Percentiles rank a stretch among this genome's conserved stretches.
phyloP scores from a whole-genome alignment of 2,113 vertebrate genomes.

The Gobiocypris rarus region DNA sequence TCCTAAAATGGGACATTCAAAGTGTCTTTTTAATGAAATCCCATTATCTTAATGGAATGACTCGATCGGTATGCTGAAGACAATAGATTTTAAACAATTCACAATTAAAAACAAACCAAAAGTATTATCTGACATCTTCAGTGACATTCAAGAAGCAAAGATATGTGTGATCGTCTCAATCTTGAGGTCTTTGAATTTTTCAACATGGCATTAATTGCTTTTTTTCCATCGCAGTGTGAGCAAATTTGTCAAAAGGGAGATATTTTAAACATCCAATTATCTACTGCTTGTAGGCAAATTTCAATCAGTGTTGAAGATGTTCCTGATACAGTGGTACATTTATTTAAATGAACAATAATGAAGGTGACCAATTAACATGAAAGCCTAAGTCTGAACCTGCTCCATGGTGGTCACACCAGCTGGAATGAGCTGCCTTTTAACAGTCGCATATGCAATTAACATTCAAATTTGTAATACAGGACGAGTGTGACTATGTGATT shows the following conservation, averaged over 20 bases:
- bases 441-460: slow-evolving; percentile 68
- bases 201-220: slow-evolving; percentile 72
- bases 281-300: slow-evolving; percentile 63
- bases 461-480: slow-evolving; percentile 62
- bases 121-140: slow-evolving; percentile 50
- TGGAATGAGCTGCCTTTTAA: slow-evolving; percentile 62
- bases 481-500: slow-evolving; percentile 54
- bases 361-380: slow-evolving; percentile 54
- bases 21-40: not conserved
- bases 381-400: slow-evolving; percentile 39
- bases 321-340: slow-evolving; percentile 62
- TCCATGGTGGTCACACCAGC: slow-evolving; percentile 30
- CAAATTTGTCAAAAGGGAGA: slow-evolving; percentile 60
- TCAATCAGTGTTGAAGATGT: slow-evolving; percentile 54
- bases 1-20: slow-evolving; percentile 17
- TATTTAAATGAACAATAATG: slow-evolving; percentile 55
- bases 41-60: not conserved
- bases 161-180: slow-evolving; percentile 42
- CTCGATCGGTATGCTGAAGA: not conserved
- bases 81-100: not conserved
- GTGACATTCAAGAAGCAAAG: slow-evolving; percentile 25
- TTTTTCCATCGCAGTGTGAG: slow-evolving; percentile 63
- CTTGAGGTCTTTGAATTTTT: slow-evolving; percentile 67
- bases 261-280: slow-evolving; percentile 69
- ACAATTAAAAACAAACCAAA: not conserved